Evolutionary conservation across 2,113 vertebrate species (phyloP), one percentile per base, ranked within the genome.

Genomic region (Xiphophorus hellerii): DNA sequence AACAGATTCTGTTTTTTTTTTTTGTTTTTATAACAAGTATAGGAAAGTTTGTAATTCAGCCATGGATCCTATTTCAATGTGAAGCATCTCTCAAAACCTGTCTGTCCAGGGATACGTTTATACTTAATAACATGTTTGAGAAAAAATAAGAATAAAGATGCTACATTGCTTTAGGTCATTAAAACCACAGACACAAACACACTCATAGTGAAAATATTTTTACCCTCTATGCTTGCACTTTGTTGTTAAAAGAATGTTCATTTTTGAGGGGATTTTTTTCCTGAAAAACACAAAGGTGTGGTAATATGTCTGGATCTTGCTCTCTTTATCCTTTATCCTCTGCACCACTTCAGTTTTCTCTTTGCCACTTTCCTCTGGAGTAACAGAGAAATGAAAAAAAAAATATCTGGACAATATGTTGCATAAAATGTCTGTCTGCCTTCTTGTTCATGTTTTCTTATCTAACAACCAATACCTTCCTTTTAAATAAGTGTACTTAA

Each of bases 341-440:
- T 67, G 37, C 10, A 27, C 65, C 62, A 37, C 33, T 54, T 69
- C 69, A 66, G 82, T 66, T 64, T 58, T 70, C 25, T 14, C 71
- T 71, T 67, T 60, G 58, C 69, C 72, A 54, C 29, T 71, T 71
- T 68, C 27, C 76, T 88, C 77, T 74, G 67, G 76, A 62, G 69
- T 64, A 65, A 74, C 65, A 39, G 58, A 7, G 31, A 77, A 78
- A 84, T 66, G 8, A 48, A 71, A 60, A 78, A 35, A 83, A 80
- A 71, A 61, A 73, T 67, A 79, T 68, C 65, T 71, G 48, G 65
- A 73, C 0, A 17, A 39, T 66, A 54, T 29, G 71, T 69, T 63
- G 30, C 42, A 70, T 62, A 42, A 80, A 39, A 77, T 60, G 37
- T 76, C 67, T n/a, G 30, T 37, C 60, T 77, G 64, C 11, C 29